Base-by-base conservation (phyloP, 1,140 invertebrate species). In the Drosophila simulans region DNA sequence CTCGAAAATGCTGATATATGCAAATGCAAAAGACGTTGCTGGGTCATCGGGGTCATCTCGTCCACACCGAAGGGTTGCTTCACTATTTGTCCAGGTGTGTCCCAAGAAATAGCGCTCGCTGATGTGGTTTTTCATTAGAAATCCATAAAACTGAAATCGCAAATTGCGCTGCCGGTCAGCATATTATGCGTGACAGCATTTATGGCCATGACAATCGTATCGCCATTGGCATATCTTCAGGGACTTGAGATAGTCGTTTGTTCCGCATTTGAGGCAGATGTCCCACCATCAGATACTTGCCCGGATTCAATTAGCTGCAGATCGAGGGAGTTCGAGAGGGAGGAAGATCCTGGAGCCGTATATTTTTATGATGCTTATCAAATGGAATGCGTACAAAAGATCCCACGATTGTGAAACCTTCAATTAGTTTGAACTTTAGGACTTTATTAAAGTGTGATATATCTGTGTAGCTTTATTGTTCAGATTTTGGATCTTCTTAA, bases 121-220 rank as follows among this genome's bases (percentile, higher is more conserved):
- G 60, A 48, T 71, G 55, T 56, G 77, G 88, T 79, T 88, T 88
- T 89, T 88, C 83, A 89, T 89, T 88, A 71, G 75, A 78, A 91
- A 91, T 71, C 72, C 83, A 88, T 84, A 83, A 84, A 84, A 91
- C 77, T 78, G 48, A 78, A 90, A 82, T 88, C 76, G 83, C 83
- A 82, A 86, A 71, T 69, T 51, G 40, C 60, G 54, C 55, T 39
- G 63, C 22, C 40, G 55, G 52, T 27, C 58, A 39, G 51, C 77
- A 80, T 84, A 80, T 89, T 80, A 80, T 90, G 77, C 80, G 85
- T 90, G 85, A 90, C 85, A 81, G 80, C 58, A 75, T 81, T 84
- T 53, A 60, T 46, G 27, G 43, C 58, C 83, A 64, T 69, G 80
- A 84, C 77, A 82, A 88, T 78, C 70, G 64, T 74, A 86, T 81